phyloP scores from a whole-genome alignment of 2,888 invertebrate species.

The Thereva nobilitata region DNA sequence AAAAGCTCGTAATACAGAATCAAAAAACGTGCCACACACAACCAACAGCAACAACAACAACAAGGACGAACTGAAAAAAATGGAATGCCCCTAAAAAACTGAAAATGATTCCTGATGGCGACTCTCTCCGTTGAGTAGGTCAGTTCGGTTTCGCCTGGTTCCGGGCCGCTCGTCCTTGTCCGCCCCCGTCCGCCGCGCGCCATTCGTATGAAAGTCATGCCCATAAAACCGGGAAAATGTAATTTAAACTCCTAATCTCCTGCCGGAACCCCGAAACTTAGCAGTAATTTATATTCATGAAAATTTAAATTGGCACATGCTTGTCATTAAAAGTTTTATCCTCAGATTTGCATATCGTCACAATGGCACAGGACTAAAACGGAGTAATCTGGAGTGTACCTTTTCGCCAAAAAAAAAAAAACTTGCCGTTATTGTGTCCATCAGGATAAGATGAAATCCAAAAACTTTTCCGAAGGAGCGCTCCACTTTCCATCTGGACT shows the following conservation, averaged over 20 bases:
- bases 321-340: slow-evolving; percentile 43
- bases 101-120: too few relatives aligned
- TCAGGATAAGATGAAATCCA: slow-evolving; percentile 26
- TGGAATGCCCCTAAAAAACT: too few relatives aligned
- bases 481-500: slow-evolving; percentile 5
- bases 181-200: too few relatives aligned
- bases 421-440: slow-evolving; percentile 27
- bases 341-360: slow-evolving; percentile 40
- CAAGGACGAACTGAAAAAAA: too few relatives aligned
- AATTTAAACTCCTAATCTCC: slow-evolving; percentile 30
- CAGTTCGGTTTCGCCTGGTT: too few relatives aligned
- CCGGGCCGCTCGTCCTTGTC: too few relatives aligned
- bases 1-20: too few relatives aligned
- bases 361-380: not conserved
- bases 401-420: slow-evolving; percentile 17
- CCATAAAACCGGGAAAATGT: slow-evolving; percentile 26
- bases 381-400: slow-evolving; percentile 14
- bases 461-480: slow-evolving; percentile 13
- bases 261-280: slow-evolving; percentile 27
- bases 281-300: slow-evolving; percentile 42
- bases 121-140: too few relatives aligned
- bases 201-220: slow-evolving; percentile 11
- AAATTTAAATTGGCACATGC: slow-evolving; percentile 44
- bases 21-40: too few relatives aligned
- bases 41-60: too few relatives aligned